phyloP scores from a whole-genome alignment of 2,888 invertebrate genomes.

The Hipparchia sbordonii region DNA sequence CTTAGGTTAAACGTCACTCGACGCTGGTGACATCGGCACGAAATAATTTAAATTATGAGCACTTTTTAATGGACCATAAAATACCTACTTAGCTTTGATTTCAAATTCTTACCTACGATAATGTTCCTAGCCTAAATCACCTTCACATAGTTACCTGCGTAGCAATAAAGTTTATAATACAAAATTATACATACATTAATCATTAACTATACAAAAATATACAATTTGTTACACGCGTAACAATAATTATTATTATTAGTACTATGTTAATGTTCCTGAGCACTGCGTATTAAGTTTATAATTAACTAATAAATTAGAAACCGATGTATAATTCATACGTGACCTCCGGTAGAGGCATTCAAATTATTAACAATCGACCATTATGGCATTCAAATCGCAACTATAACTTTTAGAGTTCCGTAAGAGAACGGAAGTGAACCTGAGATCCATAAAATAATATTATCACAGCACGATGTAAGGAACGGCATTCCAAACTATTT shows the following conservation, averaged over 20 bases:
- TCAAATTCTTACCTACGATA: not conserved
- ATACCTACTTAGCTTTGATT: too few relatives aligned
- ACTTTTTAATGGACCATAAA: too few relatives aligned
- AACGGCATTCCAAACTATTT: too few relatives aligned
- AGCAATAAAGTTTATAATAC: not conserved
- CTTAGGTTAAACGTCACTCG: too few relatives aligned
- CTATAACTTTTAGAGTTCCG: slow-evolving; percentile 34
- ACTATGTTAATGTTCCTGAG: slow-evolving; percentile 12
- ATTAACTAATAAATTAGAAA: slow-evolving; percentile 47
- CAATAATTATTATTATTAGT: not conserved
- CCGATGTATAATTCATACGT: slow-evolving; percentile 45
- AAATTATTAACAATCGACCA: slow-evolving; percentile 67
- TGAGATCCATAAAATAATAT: too few relatives aligned
- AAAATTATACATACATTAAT: not conserved
- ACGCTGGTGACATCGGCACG: too few relatives aligned
- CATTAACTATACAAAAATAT: slow-evolving; percentile 7
- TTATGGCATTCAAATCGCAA: slow-evolving; percentile 58
- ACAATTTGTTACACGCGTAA: slow-evolving; percentile 16
- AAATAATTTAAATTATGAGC: too few relatives aligned
- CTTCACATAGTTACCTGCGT: not conserved
- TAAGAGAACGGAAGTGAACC: not conserved
- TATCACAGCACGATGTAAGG: too few relatives aligned
- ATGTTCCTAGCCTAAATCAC: not conserved
- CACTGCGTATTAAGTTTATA: slow-evolving; percentile 41
- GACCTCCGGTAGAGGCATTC: slow-evolving; percentile 45